A percentile compares a stretch with the other conserved stretches of the same genome.
These are phyloP conservation scores for Chironomus riparius DNA, from an alignment of 2,888 invertebrate genomes.

Conservation along the genomic window DNA sequence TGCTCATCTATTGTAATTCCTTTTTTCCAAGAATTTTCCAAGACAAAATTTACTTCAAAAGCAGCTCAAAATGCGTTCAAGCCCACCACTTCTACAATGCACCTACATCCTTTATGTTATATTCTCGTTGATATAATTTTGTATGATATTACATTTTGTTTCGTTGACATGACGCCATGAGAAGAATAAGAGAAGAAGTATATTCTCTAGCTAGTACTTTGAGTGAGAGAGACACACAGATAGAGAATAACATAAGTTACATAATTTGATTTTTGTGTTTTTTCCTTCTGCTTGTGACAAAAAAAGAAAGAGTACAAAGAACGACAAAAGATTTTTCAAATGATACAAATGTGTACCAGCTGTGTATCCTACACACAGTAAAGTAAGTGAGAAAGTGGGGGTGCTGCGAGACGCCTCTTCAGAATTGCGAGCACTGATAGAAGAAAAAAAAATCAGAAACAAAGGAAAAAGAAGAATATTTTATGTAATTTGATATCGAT, in stretches of 20 bases:
- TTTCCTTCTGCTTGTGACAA: not conserved
- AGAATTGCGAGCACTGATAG: not conserved
- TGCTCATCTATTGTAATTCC: too few species aligned
- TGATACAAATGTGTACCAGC: conserved; percentile 18
- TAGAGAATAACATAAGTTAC: conserved; percentile 20
- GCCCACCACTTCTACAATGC: too few species aligned
- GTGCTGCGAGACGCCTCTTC: not conserved
- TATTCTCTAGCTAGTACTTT: not conserved
- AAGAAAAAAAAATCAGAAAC: conserved; percentile 10
- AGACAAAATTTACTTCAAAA: too few species aligned
- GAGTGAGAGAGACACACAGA: not conserved
- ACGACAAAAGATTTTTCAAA: not conserved
- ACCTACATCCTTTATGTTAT: too few species aligned
- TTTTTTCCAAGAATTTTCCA: too few species aligned
- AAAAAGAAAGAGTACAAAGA: not conserved
- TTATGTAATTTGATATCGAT: conserved; percentile 19
- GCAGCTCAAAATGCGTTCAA: too few species aligned
- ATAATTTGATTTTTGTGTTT: conserved; percentile 25
- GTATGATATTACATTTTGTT: too few species aligned
- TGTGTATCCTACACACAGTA: not conserved
- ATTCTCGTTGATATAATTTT: too few species aligned
- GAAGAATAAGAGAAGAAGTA: not conserved
- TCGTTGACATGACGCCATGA: not conserved
- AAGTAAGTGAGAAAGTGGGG: not conserved
- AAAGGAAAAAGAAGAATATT: conserved; percentile 11